These are phyloP conservation scores for Perca flavescens DNA, from an alignment of 2,113 vertebrate genomes.

Conservation along the genomic window DNA sequence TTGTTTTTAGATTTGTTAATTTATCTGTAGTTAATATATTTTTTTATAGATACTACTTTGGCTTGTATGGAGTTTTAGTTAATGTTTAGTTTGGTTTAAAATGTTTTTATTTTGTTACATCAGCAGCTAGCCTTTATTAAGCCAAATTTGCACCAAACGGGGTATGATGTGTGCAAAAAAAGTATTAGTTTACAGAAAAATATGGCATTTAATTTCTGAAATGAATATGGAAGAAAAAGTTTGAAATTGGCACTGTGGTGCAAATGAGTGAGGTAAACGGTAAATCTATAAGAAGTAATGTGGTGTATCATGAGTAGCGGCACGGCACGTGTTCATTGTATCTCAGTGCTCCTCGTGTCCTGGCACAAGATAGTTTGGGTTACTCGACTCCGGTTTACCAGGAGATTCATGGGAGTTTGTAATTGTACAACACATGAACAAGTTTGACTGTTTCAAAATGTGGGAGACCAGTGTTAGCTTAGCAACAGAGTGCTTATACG, in stretches of 20 bases:
- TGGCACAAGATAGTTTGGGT: neutral
- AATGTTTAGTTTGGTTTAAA: neutral
- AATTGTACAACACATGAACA: neutral
- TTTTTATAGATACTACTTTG: slow-evolving; percentile 10
- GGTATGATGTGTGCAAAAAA: neutral
- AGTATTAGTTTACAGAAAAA: neutral
- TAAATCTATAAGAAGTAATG: neutral
- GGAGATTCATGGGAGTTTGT: neutral
- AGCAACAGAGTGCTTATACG: neutral
- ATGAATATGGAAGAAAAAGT: neutral
- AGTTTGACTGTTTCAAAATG: neutral
- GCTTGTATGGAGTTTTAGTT: neutral
- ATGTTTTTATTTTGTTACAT: neutral
- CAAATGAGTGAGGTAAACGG: neutral
- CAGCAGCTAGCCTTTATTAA: neutral
- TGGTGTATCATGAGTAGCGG: neutral
- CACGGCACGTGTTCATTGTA: neutral
- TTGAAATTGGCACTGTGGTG: neutral
- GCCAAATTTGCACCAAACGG: slow-evolving; percentile 4
- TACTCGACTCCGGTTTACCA: neutral
- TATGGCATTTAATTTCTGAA: neutral
- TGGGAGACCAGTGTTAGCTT: neutral
- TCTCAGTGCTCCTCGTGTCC: neutral
- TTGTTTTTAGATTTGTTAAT: slow-evolving; percentile 2
- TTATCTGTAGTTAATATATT: neutral